phyloP scores from a whole-genome alignment of 2,888 invertebrate species.

The Tiphia femorata region DNA sequence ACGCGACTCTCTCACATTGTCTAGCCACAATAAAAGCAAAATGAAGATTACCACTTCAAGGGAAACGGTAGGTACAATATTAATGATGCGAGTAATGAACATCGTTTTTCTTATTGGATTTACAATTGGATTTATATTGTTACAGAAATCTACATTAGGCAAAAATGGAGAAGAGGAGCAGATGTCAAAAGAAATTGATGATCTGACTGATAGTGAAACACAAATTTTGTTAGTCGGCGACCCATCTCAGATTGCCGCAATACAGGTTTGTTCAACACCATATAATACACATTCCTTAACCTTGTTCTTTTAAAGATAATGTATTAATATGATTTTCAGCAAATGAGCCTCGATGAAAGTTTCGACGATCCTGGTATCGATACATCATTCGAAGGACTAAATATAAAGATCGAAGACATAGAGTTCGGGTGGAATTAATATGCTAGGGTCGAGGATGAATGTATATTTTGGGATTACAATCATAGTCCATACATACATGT shows the following conservation, averaged over 20 bases:
- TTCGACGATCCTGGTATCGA: constrained; percentile 58
- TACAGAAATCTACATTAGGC: constrained; percentile 36
- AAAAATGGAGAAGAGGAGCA: constrained; percentile 46
- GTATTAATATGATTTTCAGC: constrained; percentile 41
- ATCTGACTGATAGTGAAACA: constrained; percentile 55
- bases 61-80: constrained; percentile 29
- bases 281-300: neutral
- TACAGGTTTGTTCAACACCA: constrained; percentile 46
- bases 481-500: no score
- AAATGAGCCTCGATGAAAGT: constrained; percentile 56
- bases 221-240: constrained; percentile 61
- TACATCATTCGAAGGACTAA: constrained; percentile 58
- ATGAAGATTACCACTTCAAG: constrained; percentile 18
- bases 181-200: constrained; percentile 44
- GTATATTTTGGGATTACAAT: neutral
- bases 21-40: constrained; percentile 30
- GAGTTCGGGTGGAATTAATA: constrained; percentile 58
- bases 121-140: neutral
- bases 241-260: constrained; percentile 59
- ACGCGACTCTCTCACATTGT: constrained; percentile 30
- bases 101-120: neutral
- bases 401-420: constrained; percentile 62
- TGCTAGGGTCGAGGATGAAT: neutral
- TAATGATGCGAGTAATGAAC: neutral
- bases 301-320: neutral